These are phyloP conservation scores for Pseudotriccus pelzelni DNA, from an alignment of 2,797 vertebrate genomes.

Conservation along the genomic window DNA sequence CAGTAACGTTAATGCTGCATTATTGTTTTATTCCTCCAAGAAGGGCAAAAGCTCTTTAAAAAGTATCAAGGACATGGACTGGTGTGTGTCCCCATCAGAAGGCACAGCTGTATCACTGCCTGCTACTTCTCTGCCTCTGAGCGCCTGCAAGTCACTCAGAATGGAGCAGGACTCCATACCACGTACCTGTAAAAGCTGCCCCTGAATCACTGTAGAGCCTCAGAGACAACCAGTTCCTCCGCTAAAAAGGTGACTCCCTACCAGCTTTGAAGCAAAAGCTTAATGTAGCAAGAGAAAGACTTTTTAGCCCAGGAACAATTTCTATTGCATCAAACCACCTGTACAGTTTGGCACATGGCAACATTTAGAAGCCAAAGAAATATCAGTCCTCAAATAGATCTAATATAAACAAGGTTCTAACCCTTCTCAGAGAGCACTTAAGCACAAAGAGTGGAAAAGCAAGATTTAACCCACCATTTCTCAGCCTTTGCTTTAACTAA, in stretches of 20 bases:
- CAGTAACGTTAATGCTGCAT: not conserved
- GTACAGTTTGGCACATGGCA: not conserved
- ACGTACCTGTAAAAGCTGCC: not conserved
- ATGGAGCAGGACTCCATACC: not conserved
- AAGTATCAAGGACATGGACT: not conserved
- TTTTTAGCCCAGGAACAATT: not conserved
- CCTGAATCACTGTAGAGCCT: too few species aligned
- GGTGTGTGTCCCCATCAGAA: not conserved
- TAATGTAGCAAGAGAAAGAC: not conserved
- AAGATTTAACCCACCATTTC: not conserved
- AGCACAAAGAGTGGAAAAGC: not conserved
- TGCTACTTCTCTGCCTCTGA: not conserved
- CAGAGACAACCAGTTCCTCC: not conserved
- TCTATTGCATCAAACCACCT: not conserved
- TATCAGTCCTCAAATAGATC: not conserved
- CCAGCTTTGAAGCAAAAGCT: not conserved
- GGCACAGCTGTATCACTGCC: not conserved
- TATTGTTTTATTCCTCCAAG: not conserved
- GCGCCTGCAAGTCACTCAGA: not conserved
- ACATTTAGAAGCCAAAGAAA: not conserved
- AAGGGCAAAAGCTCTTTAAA: not conserved
- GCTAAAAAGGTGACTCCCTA: not conserved
- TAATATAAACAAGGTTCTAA: not conserved
- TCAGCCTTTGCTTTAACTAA: not conserved
- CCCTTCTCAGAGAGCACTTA: not conserved